Conservation (phyloP, 1,140 invertebrate species). For the Rhopalosiphum maidis region DNA sequence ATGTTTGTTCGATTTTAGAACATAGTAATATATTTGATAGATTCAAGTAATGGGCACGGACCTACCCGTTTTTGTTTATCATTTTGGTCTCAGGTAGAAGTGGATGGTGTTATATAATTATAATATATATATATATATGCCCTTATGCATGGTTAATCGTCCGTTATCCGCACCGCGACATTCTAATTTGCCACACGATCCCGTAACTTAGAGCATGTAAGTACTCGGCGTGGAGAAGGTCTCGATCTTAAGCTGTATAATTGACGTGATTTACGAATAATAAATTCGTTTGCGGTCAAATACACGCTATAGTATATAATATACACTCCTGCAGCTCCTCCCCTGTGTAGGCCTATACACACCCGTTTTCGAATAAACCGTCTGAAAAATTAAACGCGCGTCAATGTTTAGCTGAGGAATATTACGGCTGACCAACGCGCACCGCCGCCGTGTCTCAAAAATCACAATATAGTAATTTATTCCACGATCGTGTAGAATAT, state of each 20-base stretch:
- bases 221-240: background rate
- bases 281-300: background rate
- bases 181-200: background rate
- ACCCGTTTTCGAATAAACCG: background rate
- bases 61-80: background rate
- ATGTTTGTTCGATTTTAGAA: slow-evolving; percentile 2
- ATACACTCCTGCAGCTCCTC: background rate
- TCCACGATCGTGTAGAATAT: background rate
- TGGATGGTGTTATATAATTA: background rate
- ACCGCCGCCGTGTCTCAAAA: background rate
- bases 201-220: background rate
- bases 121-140: background rate
- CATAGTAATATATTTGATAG: background rate
- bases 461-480: background rate
- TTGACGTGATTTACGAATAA: background rate
- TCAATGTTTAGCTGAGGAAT: background rate
- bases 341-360: background rate
- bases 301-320: background rate
- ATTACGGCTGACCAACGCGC: background rate
- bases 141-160: background rate
- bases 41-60: background rate
- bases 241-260: background rate
- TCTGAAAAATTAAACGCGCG: background rate
- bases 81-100: background rate
- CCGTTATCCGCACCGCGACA: background rate